Base-by-base conservation (phyloP, 1,140 invertebrate species). In the Tetragonula clypearis region DNA sequence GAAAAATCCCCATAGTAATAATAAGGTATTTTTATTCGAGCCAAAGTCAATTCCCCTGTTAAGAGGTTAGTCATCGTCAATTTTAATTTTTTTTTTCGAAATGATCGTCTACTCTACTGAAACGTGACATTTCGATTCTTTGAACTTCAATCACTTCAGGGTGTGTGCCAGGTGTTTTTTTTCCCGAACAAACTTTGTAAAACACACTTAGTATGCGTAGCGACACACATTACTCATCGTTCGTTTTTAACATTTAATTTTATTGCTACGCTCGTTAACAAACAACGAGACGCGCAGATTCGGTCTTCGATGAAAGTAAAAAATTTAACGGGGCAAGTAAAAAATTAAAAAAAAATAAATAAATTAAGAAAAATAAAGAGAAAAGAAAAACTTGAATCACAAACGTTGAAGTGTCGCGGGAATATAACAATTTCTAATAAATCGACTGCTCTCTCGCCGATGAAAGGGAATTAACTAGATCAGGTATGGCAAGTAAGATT, bases 31-130 rank as follows among this genome's bases (percentile, higher is more conserved):
- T 35, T 35, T 35, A 35, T 4, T 2, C 35, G 35, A 35, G 3
- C 35, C 35, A 35, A 35, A 35, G 35, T 35, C 3, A 35, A 35
- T 35, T 35, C 3, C 35, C 35, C 35, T 35, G 35, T 35, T 35
- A 35, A 35, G 35, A 35, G 35, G 30, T 30, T 30, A 35, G 86
- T 77, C 69, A 77, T 73, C 26, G 76, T 88, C 65, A 79, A 88
- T 88, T 89, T 86, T 89, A 88, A 89, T 88, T 88, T 83, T 88
- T 89, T 89, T 30, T 30, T 30, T 30, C 76, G 69, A 60, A 88
- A 89, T 66, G 73, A 79, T 68, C 30, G 30, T 30, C 79, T 65
- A 35, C 21, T 2, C n/a, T 6, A 23, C 2, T 26, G 9, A 35
- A 68, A 15, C 26, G 1, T 17, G 26, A 2, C 23, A 53, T 21